These are phyloP conservation scores for Aleiodes alternator DNA, from an alignment of 2,888 invertebrate species.

Conservation along the genomic window DNA sequence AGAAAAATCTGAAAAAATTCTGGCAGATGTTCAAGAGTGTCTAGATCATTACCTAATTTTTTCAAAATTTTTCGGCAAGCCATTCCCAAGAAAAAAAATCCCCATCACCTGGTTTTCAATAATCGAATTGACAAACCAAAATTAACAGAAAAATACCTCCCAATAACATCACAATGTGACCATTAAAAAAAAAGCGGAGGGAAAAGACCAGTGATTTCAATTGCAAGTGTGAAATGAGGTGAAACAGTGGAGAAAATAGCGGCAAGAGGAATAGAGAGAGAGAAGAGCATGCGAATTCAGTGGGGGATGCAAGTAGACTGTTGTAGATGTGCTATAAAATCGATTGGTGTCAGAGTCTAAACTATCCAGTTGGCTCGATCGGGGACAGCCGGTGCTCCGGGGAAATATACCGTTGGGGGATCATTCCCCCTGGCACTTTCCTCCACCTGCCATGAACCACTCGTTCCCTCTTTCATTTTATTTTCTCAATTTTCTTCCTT, in stretches of 20 bases:
- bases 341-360: slow-evolving; percentile 37
- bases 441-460: slow-evolving; percentile 36
- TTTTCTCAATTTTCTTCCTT: slow-evolving; percentile 30
- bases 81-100: background rate
- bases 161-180: background rate
- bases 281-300: background rate
- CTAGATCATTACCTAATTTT: background rate
- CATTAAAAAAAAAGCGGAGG: background rate
- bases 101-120: background rate
- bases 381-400: slow-evolving; percentile 47
- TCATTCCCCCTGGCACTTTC: slow-evolving; percentile 51
- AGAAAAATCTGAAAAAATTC: no score
- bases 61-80: no score
- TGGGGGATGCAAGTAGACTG: slow-evolving; percentile 1
- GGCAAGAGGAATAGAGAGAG: background rate
- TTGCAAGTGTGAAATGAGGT: slow-evolving; percentile 14
- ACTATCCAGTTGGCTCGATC: slow-evolving; percentile 45
- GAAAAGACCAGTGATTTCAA: background rate
- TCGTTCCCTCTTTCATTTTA: slow-evolving; percentile 35
- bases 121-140: background rate
- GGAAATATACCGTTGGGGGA: slow-evolving; percentile 51
- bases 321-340: slow-evolving; percentile 30
- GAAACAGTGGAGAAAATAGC: slow-evolving; percentile 8
- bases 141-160: background rate
- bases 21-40: background rate